These are phyloP conservation scores for Dioctria linearis DNA, from an alignment of 2,888 invertebrate genomes.

Conservation along the genomic window DNA sequence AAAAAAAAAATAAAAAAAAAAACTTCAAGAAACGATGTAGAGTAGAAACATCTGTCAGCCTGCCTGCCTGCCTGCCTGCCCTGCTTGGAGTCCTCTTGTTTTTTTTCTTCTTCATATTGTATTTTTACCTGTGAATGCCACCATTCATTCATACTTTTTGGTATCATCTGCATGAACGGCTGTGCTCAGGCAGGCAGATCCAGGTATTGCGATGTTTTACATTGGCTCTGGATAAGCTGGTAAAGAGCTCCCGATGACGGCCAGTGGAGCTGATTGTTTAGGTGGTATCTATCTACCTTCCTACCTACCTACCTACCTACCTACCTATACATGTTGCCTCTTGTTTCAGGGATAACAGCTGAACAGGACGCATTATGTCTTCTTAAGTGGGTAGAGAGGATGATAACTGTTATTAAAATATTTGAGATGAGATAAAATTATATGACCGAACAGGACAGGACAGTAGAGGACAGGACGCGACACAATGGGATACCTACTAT, in stretches of 20 bases:
- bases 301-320: background rate
- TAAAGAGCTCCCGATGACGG: background rate
- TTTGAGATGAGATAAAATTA: constrained; percentile 41
- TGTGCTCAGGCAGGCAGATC: background rate
- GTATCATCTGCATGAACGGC: constrained; percentile 36
- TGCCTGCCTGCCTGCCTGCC: no score
- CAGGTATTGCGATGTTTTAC: constrained; percentile 6
- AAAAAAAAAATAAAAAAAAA: background rate
- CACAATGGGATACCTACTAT: no score
- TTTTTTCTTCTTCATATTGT: background rate
- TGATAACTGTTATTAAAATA: constrained; percentile 52
- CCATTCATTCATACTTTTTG: constrained; percentile 31
- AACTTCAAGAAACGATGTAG: background rate
- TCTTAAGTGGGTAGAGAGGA: constrained; percentile 19
- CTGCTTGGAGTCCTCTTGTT: background rate
- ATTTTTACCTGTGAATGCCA: constrained; percentile 18
- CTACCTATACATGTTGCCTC: background rate
- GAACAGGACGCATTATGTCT: constrained; percentile 35
- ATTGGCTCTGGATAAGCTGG: background rate
- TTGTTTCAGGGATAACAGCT: constrained; percentile 29
- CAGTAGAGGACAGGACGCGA: background rate
- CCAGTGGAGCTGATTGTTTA: background rate
- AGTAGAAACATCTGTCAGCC: constrained; percentile 38
- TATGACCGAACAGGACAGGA: background rate
- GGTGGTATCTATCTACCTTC: background rate